These are phyloP conservation scores for Ryuthela nishihirai DNA, from an alignment of 2,888 invertebrate species.

Conservation along the genomic window DNA sequence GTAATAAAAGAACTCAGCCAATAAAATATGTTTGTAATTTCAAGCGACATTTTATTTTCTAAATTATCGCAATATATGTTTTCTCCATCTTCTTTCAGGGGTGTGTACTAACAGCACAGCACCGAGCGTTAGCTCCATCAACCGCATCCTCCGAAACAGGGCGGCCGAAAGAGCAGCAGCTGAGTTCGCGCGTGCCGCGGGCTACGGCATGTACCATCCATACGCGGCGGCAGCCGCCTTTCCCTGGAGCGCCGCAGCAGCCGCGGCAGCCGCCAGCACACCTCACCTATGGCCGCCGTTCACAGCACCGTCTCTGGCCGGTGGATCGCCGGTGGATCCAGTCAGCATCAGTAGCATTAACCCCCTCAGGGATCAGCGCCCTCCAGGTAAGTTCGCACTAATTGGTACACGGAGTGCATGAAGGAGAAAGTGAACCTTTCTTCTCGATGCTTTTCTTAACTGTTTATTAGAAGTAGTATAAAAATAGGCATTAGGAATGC, in stretches of 20 bases:
- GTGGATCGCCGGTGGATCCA: constrained; percentile 27
- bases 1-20: too few relatives aligned
- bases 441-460: too few relatives aligned
- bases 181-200: constrained; percentile 47
- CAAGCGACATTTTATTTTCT: background rate
- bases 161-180: constrained; percentile 50
- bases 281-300: constrained; percentile 30
- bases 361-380: constrained; percentile 26
- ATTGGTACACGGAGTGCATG: too few relatives aligned
- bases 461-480: too few relatives aligned
- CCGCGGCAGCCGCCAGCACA: constrained; percentile 17
- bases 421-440: too few relatives aligned
- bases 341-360: constrained; percentile 11
- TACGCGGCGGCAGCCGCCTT: constrained; percentile 63
- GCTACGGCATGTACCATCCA: constrained; percentile 44
- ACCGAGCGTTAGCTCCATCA: constrained; percentile 58
- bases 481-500: too few relatives aligned
- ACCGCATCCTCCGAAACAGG: constrained; percentile 50
- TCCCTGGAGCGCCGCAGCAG: constrained; percentile 34
- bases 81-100: constrained; percentile 57
- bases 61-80: background rate
- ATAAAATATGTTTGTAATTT: too few relatives aligned
- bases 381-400: constrained; percentile 13
- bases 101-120: constrained; percentile 94
- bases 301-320: constrained; percentile 8